phyloP scores from a whole-genome alignment of 2,113 vertebrate genomes.

The Nicator chloris region DNA sequence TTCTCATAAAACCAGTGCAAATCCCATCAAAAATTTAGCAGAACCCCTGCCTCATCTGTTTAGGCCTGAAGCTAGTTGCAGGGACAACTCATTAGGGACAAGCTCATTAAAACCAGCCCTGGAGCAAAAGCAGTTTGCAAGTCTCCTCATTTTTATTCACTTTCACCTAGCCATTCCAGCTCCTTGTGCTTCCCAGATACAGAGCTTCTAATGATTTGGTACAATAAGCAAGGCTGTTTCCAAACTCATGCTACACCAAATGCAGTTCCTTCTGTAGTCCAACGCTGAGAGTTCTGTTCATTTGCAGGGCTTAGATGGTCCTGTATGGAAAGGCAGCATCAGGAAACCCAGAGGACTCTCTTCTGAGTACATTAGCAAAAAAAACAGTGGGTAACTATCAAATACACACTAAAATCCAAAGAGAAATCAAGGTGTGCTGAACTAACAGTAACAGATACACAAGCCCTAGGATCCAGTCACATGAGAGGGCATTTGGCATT shows the following conservation, averaged over 20 bases:
- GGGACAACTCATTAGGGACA: conserved; percentile 89
- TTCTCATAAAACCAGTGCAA: conserved; percentile 83
- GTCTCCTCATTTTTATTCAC: conserved; percentile 79
- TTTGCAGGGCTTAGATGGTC: neutral
- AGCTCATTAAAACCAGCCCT: conserved; percentile 89
- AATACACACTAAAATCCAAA: neutral
- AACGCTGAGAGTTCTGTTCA: conserved; percentile 26
- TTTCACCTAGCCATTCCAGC: conserved; percentile 72
- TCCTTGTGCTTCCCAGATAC: conserved; percentile 57
- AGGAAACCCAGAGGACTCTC: neutral
- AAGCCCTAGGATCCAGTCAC: accelerated
- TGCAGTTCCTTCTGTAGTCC: conserved; percentile 41
- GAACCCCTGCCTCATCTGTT: conserved; percentile 88
- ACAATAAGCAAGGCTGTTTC: conserved; percentile 50
- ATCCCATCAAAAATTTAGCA: conserved; percentile 91
- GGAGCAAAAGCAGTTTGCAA: conserved; percentile 83
- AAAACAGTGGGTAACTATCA: neutral
- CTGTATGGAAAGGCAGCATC: neutral
- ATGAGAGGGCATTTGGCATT: neutral
- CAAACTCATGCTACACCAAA: conserved; percentile 18
- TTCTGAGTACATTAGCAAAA: neutral
- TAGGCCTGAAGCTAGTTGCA: conserved; percentile 88
- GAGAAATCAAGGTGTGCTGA: neutral
- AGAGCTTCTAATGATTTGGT: conserved; percentile 64
- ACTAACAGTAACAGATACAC: neutral